phyloP scores from a whole-genome alignment of 2,797 vertebrate genomes.

The Picus viridis region DNA sequence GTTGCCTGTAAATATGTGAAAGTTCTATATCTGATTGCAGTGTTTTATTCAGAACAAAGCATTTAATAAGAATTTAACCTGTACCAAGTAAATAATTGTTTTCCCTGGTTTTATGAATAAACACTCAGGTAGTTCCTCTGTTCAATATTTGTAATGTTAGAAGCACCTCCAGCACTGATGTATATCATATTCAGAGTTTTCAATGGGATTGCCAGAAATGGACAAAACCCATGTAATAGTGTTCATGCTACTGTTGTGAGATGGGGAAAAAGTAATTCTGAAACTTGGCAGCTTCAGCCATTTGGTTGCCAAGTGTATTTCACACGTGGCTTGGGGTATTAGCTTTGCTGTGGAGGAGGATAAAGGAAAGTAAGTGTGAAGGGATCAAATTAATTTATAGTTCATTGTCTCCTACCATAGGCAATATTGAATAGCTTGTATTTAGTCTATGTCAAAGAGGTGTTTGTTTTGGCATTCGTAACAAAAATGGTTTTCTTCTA shows the following conservation, averaged over 20 bases:
- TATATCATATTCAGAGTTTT: neutral
- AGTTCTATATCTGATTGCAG: fast-evolving
- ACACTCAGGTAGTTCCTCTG: neutral
- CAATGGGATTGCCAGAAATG: neutral
- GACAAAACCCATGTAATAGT: neutral
- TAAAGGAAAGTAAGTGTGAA: neutral
- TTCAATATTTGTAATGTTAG: neutral
- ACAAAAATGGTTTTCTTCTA: neutral
- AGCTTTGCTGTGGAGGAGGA: neutral
- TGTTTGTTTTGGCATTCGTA: neutral
- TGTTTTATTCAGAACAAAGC: neutral
- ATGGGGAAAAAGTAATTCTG: neutral
- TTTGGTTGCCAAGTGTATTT: neutral
- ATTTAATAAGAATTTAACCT: neutral
- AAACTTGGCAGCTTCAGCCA: neutral
- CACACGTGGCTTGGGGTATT: neutral
- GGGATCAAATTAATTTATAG: neutral
- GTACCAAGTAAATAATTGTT: neutral
- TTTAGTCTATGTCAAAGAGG: neutral
- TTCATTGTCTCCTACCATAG: neutral
- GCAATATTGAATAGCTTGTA: neutral
- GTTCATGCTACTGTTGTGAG: neutral
- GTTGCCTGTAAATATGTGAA: neutral
- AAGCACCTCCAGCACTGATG: neutral
- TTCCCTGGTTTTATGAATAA: neutral